Evolutionary conservation across 2,113 vertebrate genomes (phyloP).

Genomic region (Leucosticte australis): DNA sequence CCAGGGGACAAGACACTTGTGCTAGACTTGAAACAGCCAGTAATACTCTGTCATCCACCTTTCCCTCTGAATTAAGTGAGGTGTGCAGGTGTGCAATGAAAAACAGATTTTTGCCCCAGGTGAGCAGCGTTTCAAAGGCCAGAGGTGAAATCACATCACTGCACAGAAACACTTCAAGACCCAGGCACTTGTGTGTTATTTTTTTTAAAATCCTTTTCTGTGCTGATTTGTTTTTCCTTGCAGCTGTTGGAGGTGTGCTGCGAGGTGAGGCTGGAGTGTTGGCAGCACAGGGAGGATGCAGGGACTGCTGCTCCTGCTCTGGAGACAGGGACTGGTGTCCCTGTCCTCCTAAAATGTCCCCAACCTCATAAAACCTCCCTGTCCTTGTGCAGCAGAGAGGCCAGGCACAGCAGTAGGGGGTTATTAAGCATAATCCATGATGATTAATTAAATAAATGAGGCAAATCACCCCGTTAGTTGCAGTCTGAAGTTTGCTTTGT

Average conservation of each 20-base stretch:
- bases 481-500: not conserved
- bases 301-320: not conserved
- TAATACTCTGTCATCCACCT: not conserved
- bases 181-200: not conserved
- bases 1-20: not conserved
- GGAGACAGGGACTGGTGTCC: not conserved
- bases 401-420: not conserved
- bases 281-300: not conserved
- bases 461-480: not conserved
- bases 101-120: constrained; percentile 6
- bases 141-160: not conserved
- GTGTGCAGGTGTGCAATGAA: constrained; percentile 14
- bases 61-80: not conserved
- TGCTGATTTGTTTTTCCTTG: not conserved
- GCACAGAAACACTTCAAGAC: not conserved
- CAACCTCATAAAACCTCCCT: not conserved
- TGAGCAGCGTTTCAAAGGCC: not conserved
- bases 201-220: not conserved
- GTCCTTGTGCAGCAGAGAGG: not conserved
- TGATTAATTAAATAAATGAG: not conserved
- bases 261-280: accelerated
- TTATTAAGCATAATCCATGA: not conserved
- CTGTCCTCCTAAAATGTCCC: not conserved
- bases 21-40: not conserved
- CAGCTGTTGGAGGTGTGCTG: not conserved